Conservation (phyloP, 1,140 invertebrate species). For the Papilio helenus region DNA sequence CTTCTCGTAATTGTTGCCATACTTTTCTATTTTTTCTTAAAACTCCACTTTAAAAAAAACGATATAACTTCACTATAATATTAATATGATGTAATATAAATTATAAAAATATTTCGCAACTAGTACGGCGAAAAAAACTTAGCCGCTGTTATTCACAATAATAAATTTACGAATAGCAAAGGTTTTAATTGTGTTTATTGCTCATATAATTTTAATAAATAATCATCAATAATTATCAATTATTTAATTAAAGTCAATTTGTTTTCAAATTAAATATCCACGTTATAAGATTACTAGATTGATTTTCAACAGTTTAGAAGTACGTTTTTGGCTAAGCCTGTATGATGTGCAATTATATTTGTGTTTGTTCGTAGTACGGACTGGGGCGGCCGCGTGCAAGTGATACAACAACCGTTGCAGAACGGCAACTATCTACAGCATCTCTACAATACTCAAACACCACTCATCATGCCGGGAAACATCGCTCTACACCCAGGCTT, state of each 20-base stretch:
- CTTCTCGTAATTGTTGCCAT: too few species aligned
- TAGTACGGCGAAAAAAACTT: background rate
- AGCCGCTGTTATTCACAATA: background rate
- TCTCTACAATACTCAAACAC: constrained; percentile 90
- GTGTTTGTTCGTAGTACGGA: constrained; percentile 72
- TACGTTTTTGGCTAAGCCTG: background rate
- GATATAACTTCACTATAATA: too few species aligned
- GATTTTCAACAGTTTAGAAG: background rate
- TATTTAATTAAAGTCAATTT: background rate
- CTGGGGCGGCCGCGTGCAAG: constrained; percentile 86
- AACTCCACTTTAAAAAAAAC: too few species aligned
- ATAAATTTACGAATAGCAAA: background rate
- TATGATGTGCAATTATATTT: too few species aligned
- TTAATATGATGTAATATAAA: too few species aligned
- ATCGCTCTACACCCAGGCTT: constrained; percentile 89
- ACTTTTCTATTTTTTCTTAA: too few species aligned
- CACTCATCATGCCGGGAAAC: constrained; percentile 91
- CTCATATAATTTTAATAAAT: background rate
- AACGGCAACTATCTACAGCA: constrained; percentile 91
- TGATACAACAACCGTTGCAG: constrained; percentile 92
- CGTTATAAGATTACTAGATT: background rate
- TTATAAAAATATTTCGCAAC: too few species aligned
- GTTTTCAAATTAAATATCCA: background rate
- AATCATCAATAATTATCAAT: background rate
- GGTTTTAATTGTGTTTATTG: background rate